Conservation (phyloP, 2,888 invertebrate genomes). For the Ctena decussata region DNA sequence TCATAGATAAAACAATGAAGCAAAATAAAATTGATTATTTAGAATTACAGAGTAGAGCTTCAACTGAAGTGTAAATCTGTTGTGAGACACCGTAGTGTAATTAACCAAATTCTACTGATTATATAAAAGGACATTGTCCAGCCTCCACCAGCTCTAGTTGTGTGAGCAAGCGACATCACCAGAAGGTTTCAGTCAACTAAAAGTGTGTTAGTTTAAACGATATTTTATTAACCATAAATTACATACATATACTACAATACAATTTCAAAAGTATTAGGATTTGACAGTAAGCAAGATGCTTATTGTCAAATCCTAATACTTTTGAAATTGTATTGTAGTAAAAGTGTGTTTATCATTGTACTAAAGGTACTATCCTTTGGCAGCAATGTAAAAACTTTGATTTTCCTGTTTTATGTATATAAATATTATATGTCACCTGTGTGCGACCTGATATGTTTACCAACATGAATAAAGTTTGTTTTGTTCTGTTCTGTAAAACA, state of each 20-base stretch:
- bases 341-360: too few species aligned
- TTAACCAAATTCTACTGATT: neutral
- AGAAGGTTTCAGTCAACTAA: neutral
- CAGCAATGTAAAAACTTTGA: too few species aligned
- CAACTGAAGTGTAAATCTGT: too few species aligned
- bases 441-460: too few species aligned
- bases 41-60: too few species aligned
- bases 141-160: neutral
- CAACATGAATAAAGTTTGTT: too few species aligned
- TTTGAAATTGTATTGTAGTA: neutral
- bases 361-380: too few species aligned
- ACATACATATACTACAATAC: neutral
- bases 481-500: too few species aligned
- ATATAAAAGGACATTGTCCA: constrained; percentile 2
- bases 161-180: neutral
- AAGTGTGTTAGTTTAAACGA: too few species aligned
- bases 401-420: too few species aligned
- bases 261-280: neutral
- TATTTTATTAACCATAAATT: too few species aligned
- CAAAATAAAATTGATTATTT: neutral
- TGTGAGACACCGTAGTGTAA: neutral
- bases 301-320: neutral
- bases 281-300: neutral
- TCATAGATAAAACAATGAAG: neutral
- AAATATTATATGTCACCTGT: too few species aligned